Conservation (phyloP, 2,888 invertebrate genomes). For the Crepidodera aurea region DNA sequence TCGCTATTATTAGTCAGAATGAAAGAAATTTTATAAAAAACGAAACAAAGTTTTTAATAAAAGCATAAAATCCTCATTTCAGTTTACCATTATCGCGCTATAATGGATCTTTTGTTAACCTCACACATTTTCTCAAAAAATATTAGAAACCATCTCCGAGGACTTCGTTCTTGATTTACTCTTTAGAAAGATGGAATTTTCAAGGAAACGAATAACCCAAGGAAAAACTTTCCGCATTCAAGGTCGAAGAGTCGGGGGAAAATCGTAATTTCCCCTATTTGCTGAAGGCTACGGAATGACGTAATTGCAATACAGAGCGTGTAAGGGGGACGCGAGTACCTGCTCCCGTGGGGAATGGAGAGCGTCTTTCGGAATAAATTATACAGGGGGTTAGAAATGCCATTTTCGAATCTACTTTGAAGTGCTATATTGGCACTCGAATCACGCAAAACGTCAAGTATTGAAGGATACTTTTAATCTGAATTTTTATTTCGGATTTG, state of each 20-base stretch:
- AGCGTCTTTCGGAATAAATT: conserved; percentile 44
- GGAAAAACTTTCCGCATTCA: conserved; percentile 9
- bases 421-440: conserved; percentile 32
- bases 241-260: conserved; percentile 24
- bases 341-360: conserved; percentile 34
- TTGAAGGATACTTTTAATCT: conserved; percentile 18
- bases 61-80: too few relatives aligned
- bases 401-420: conserved; percentile 36
- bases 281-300: conserved; percentile 42
- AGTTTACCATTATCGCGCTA: background rate
- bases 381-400: conserved; percentile 36
- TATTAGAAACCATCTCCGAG: background rate
- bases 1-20: too few relatives aligned
- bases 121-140: background rate
- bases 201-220: background rate
- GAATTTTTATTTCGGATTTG: conserved; percentile 19
- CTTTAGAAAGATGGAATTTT: background rate
- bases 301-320: conserved; percentile 44
- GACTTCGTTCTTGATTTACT: background rate
- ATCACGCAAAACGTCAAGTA: conserved; percentile 41
- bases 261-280: conserved; percentile 42
- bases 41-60: too few relatives aligned
- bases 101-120: background rate
- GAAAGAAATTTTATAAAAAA: too few relatives aligned
- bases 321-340: conserved; percentile 4